These are phyloP conservation scores for Delichon dasypus DNA, from an alignment of 2,797 vertebrate species.

Conservation along the genomic window DNA sequence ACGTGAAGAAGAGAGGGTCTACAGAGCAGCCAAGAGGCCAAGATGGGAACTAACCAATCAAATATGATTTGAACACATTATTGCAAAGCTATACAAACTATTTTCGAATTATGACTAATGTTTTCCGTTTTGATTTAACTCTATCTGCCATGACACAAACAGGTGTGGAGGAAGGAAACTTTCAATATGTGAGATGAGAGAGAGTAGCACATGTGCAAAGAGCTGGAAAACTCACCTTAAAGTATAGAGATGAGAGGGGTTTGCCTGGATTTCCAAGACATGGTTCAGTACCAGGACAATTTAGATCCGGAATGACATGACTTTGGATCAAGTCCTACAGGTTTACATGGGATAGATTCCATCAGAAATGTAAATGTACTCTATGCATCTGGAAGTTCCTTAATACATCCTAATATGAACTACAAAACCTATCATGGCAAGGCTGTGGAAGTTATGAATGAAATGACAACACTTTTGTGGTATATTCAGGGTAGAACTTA, in stretches of 20 bases:
- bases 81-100: background rate
- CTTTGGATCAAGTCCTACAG: background rate
- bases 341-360: background rate
- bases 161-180: background rate
- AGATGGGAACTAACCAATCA: conserved; percentile 10
- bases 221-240: background rate
- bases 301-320: background rate
- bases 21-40: conserved; percentile 1
- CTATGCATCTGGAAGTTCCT: background rate
- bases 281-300: background rate
- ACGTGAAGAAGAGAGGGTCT: background rate
- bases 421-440: background rate
- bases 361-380: background rate
- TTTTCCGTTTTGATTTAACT: background rate
- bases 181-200: background rate
- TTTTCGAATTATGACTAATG: background rate
- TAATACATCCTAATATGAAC: background rate
- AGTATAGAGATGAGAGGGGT: background rate
- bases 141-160: background rate
- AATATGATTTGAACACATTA: background rate
- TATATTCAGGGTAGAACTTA: background rate
- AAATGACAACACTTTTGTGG: background rate
- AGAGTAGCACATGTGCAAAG: background rate
- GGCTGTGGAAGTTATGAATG: background rate
- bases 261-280: background rate